Conservation (phyloP, 2,113 vertebrate species). For the Desmodus rotundus region DNA sequence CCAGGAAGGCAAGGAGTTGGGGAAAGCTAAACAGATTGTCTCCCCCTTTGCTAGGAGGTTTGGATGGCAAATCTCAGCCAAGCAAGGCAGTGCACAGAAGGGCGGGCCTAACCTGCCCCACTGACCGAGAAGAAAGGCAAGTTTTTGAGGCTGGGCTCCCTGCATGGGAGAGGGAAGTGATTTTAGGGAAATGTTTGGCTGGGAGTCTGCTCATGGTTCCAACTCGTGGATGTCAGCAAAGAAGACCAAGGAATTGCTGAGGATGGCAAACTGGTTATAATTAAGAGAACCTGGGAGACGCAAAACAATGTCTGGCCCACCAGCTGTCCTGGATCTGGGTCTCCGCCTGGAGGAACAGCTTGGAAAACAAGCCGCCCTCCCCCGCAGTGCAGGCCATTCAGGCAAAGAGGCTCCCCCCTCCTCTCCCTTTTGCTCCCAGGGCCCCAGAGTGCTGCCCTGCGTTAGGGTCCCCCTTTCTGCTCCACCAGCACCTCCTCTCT, state of each 20-base stretch:
- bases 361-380: neutral
- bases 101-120: neutral
- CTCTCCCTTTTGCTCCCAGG: neutral
- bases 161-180: neutral
- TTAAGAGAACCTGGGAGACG: constrained; percentile 60
- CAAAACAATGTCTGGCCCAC: neutral
- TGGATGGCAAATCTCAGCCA: neutral
- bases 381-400: neutral
- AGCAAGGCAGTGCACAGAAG: neutral
- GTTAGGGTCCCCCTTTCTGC: neutral
- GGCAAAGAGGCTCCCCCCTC: neutral
- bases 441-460: neutral
- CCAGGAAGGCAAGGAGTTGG: neutral
- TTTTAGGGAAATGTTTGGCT: neutral
- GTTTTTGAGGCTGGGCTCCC: neutral
- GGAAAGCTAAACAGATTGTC: neutral
- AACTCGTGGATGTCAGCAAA: neutral
- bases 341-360: neutral
- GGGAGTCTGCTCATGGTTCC: neutral
- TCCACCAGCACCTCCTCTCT: neutral
- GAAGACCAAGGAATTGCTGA: constrained; percentile 46
- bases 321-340: constrained; percentile 44
- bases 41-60: neutral
- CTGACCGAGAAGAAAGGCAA: neutral
- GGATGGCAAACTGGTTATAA: constrained; percentile 56